Base-by-base conservation (phyloP, 2,888 invertebrate genomes). In the Hyposoter dolosus region DNA sequence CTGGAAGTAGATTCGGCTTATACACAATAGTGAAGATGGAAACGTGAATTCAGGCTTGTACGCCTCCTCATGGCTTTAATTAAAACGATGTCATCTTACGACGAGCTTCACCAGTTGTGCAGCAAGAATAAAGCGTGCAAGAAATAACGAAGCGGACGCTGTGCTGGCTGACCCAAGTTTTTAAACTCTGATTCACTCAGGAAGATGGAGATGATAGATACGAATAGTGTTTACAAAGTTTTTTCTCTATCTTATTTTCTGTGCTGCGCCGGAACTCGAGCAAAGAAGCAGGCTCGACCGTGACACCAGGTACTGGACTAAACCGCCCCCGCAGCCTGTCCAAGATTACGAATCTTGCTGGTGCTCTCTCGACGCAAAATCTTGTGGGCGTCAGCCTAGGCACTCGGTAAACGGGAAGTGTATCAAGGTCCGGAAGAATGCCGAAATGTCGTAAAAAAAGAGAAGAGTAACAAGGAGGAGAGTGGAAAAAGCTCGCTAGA, bases 51-150 rank as follows among this genome's bases (percentile, higher is more conserved):
- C 80, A 47, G 83, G 82, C 84, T 88, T 84, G 86, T 84, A 87
- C 87, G 87, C 85, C 81, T 87, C 88, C 89, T 89, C 88, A 90
- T 85, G 89, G 85, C 87, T 89, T 90, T 90, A 90, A 90, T 90
- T 90, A 90, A 90, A 90, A 87, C 89, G 86, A 88, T 90, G 89
- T 90, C 90, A 89, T 89, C 90, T 84, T 66, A 83, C 50, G 85
- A 86, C 88, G 74, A 85, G 50, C 74, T 74, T 85, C 32, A 53
- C 82, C 45, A 35, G 50, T 72, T 75, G 84, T 65, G 53, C 69
- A 81, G 71, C 76, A 78, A 72, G 82, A 85, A 87, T 81, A 85
- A 84, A 86, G 82, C 79, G 63, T 69, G 66, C 53, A 81, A 68
- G 17, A 47, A 23, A 69, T 23, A 66, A 69, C 68, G 74, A 77